phyloP scores from a whole-genome alignment of 92 coral and sea anemone species.

The Palythoa caribaeorum region DNA sequence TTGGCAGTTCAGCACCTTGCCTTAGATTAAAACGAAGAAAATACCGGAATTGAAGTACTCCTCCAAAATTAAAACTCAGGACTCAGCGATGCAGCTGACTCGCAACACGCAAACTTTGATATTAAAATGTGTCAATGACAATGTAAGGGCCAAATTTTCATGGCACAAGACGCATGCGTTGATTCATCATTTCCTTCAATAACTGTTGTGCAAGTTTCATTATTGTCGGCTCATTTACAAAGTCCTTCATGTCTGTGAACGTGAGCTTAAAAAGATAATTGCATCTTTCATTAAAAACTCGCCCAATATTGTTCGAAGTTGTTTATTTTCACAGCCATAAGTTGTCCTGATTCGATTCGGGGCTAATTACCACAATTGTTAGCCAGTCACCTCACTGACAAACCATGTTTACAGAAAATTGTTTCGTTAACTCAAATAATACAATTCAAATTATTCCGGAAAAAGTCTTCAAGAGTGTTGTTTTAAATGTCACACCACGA shows the following conservation, averaged over 20 bases:
- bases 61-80: neutral
- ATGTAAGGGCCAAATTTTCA: neutral
- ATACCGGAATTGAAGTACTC: neutral
- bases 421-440: constrained; percentile 21
- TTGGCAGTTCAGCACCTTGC: neutral
- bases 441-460: constrained; percentile 20
- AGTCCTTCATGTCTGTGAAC: neutral
- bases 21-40: neutral
- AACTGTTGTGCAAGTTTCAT: constrained; percentile 3
- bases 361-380: constrained; percentile 28
- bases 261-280: constrained; percentile 35
- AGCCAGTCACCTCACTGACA: constrained; percentile 9
- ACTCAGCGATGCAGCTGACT: neutral
- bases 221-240: neutral
- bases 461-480: neutral
- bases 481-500: constrained; percentile 30
- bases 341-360: constrained; percentile 1
- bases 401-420: constrained; percentile 27
- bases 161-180: constrained; percentile 33
- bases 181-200: neutral
- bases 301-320: neutral
- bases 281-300: constrained; percentile 14
- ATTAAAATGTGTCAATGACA: neutral
- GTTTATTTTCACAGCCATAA: constrained; percentile 19
- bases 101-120: neutral